Percentiles rank a stretch among this genome's conserved stretches.
These are phyloP conservation scores for Cremastinae sp. DNA, from an alignment of 2,888 invertebrate species.

Conservation along the genomic window DNA sequence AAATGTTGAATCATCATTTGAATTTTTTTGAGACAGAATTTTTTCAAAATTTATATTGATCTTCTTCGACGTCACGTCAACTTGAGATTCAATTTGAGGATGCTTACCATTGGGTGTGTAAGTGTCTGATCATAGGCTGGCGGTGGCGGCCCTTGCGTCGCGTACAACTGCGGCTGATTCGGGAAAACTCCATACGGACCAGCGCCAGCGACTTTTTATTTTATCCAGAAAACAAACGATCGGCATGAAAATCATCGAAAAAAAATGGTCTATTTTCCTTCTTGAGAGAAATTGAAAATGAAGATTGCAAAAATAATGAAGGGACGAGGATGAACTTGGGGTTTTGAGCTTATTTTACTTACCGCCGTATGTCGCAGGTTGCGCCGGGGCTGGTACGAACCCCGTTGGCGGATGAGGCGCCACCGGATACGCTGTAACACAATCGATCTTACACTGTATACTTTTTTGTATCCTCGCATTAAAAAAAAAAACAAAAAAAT, in stretches of 20 bases:
- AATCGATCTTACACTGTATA: constrained; percentile 70
- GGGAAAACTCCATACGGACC: constrained; percentile 84
- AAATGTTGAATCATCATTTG: too few relatives aligned
- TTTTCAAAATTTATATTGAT: too few relatives aligned
- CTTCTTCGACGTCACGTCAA: too few relatives aligned
- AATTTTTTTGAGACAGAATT: too few relatives aligned
- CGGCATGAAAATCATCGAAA: neutral
- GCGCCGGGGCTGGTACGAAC: constrained; percentile 78
- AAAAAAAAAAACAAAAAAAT: neutral
- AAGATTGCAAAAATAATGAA: too few relatives aligned
- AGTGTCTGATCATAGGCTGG: constrained; percentile 87
- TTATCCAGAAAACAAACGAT: constrained; percentile 25
- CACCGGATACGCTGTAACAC: constrained; percentile 80
- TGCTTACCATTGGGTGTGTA: constrained; percentile 83
- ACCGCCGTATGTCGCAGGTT: constrained; percentile 79
- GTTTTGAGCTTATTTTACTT: too few relatives aligned
- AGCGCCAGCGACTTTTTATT: constrained; percentile 83
- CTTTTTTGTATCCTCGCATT: constrained; percentile 59
- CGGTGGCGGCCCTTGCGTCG: constrained; percentile 85
- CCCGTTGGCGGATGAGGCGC: constrained; percentile 79
- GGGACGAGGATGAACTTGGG: too few relatives aligned
- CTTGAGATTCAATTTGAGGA: constrained; percentile 68
- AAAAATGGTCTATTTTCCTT: too few relatives aligned
- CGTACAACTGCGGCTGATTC: constrained; percentile 84
- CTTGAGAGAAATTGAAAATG: too few relatives aligned